A percentile compares a stretch with the other conserved stretches of the same genome.
Conservation (phyloP, 2,113 vertebrate species). For the Sinocyclocheilus rhinocerous region DNA sequence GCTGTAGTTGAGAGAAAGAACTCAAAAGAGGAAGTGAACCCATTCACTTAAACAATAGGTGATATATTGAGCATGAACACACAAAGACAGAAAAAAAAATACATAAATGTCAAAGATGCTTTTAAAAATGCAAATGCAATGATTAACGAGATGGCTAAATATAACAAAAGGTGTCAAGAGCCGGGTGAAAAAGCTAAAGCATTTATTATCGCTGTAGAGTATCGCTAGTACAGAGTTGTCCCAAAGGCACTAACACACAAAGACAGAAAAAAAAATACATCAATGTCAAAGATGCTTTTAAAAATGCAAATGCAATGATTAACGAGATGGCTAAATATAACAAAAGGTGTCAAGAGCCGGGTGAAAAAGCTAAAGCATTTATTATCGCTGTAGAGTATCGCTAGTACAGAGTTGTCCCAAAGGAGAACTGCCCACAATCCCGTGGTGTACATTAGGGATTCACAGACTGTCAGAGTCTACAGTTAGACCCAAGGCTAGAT, state of each 20-base stretch:
- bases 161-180: background rate
- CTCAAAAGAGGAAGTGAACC: background rate
- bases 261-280: background rate
- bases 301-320: background rate
- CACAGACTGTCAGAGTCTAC: background rate
- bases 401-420: background rate
- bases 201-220: background rate
- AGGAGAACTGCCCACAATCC: background rate
- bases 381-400: background rate
- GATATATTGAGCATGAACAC: background rate
- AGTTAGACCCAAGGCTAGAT: background rate
- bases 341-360: background rate
- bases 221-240: background rate
- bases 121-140: slow-evolving; percentile 1
- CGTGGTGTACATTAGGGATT: slow-evolving; percentile 10
- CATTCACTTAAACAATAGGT: slow-evolving; percentile 7
- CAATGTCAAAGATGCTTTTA: background rate
- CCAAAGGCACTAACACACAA: background rate
- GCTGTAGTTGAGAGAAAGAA: background rate
- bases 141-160: background rate
- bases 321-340: background rate
- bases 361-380: background rate
- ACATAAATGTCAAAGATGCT: background rate
- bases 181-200: background rate
- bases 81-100: background rate